Percentiles rank a stretch among this genome's conserved stretches.
These are phyloP conservation scores for Austrolebias charrua DNA, from an alignment of 2,797 vertebrate species.

Conservation along the genomic window DNA sequence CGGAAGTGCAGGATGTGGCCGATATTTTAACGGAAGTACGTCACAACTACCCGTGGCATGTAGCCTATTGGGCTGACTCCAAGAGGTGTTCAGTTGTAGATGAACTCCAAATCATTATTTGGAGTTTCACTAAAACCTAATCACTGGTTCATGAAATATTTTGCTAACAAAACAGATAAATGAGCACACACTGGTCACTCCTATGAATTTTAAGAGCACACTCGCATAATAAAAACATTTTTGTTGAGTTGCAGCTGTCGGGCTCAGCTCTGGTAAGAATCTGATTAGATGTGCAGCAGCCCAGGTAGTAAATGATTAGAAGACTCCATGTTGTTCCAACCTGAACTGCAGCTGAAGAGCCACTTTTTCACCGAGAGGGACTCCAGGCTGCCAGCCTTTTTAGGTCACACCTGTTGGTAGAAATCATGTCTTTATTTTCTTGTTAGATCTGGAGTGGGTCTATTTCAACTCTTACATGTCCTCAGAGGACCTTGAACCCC, in stretches of 20 bases:
- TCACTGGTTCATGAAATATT: too few relatives aligned
- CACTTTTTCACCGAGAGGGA: background rate
- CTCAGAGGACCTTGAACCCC: background rate
- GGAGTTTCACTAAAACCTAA: too few relatives aligned
- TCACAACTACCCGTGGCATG: too few relatives aligned
- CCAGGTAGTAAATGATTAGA: constrained; percentile 10
- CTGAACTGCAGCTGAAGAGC: background rate
- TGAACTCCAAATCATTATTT: too few relatives aligned
- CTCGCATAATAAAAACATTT: too few relatives aligned
- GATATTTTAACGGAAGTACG: too few relatives aligned
- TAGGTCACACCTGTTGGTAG: constrained; percentile 20
- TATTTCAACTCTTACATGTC: background rate
- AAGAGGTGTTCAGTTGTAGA: too few relatives aligned
- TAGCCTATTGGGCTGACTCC: too few relatives aligned
- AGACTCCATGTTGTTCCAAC: background rate
- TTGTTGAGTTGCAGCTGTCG: background rate
- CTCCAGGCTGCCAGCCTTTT: constrained; percentile 3
- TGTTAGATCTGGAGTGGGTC: constrained; percentile 6
- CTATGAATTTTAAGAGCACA: too few relatives aligned
- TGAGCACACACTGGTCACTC: too few relatives aligned
- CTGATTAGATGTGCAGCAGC: constrained; percentile 12
- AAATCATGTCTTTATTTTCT: constrained; percentile 4
- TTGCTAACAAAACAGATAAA: too few relatives aligned
- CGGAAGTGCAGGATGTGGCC: too few relatives aligned
- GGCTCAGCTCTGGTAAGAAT: background rate